Evolutionary conservation across 35 echinoderm and acorn worm species (phyloP), one percentile per base, ranked within the genome.

Genomic region (Ptychodera flava): DNA sequence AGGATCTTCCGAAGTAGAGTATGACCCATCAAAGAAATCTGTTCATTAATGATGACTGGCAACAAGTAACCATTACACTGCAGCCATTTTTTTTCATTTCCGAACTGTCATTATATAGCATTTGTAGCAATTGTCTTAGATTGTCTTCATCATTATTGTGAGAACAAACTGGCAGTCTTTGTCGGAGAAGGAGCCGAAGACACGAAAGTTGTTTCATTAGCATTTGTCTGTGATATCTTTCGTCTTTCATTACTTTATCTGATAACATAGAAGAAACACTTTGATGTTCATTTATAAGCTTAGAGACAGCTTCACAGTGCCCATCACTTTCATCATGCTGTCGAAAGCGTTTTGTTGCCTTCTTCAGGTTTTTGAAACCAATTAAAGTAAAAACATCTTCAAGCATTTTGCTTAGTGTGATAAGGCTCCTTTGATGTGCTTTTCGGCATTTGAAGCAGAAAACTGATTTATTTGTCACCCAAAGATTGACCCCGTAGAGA

Each of bases 361-460:
- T 76, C 84, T 85, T 85, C 84, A 36, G 76, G 76, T 85, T 85
- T 1, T 85, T 52, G 36, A 77, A 53, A 53, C 84, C 84, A 45
- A n/a, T n/a, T 53, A 53, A 53, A 52, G 76, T 32, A 52, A 85
- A 85, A 29, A 52, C 84, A 30, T 85, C 84, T 29, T 85, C 84
- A 31, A 36, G 36, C 76, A 53, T 85, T 78, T 1, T 16, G 15
- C 22, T 52, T 53, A 53, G 31, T 36, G 84, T 85, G 31, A 85
- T 36, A 22, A 85, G 76, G 10, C 33, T 52, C 1, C 28, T 30
- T 36, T 29, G 38, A 16, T 36, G 38, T 28, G 84, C 84, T 85
- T 85, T 85, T 85, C 34, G 84, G 29, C 84, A 85, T 52, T 36
- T 85, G 84, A 29, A 85, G 34, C 84, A 85, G 84, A 85, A 85